Percentiles rank a stretch among this genome's conserved stretches.
phyloP scores from a whole-genome alignment of 2,888 invertebrate species.

The Tubulanus polymorphus region DNA sequence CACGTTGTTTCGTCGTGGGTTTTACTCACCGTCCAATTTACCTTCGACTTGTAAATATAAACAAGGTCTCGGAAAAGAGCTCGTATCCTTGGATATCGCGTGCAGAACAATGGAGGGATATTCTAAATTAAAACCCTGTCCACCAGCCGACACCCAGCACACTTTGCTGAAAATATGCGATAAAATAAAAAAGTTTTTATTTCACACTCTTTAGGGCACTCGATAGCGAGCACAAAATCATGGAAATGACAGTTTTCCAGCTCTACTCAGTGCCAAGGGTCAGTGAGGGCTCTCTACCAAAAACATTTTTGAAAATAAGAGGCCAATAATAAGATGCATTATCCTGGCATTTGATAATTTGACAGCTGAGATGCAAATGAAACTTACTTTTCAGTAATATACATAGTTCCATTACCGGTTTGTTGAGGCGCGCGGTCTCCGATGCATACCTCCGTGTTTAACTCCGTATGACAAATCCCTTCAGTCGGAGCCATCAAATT shows the following conservation, averaged over 20 bases:
- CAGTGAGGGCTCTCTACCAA: too few species aligned
- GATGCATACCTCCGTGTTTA: not conserved
- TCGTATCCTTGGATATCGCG: constrained; percentile 68
- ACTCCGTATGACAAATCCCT: not conserved
- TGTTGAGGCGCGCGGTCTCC: not conserved
- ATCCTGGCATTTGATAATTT: too few species aligned
- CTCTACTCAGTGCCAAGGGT: too few species aligned
- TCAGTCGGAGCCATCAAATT: constrained; percentile 2
- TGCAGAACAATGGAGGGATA: constrained; percentile 74
- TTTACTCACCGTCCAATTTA: constrained; percentile 57
- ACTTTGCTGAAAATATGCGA: constrained; percentile 56
- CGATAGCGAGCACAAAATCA: too few species aligned
- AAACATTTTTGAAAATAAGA: too few species aligned
- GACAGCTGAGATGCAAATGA: too few species aligned
- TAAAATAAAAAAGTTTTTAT: not conserved
- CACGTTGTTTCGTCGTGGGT: too few species aligned
- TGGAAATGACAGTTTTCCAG: too few species aligned
- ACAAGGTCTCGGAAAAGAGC: constrained; percentile 65
- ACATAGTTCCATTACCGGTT: constrained; percentile 8
- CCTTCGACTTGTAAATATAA: constrained; percentile 72
- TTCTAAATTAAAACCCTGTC: constrained; percentile 66
- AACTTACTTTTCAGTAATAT: constrained; percentile 10
- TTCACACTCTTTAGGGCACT: too few species aligned
- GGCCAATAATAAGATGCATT: too few species aligned
- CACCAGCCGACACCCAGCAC: constrained; percentile 60